These are phyloP conservation scores for Xenentodon cancila DNA, from an alignment of 2,797 vertebrate species.

Conservation along the genomic window DNA sequence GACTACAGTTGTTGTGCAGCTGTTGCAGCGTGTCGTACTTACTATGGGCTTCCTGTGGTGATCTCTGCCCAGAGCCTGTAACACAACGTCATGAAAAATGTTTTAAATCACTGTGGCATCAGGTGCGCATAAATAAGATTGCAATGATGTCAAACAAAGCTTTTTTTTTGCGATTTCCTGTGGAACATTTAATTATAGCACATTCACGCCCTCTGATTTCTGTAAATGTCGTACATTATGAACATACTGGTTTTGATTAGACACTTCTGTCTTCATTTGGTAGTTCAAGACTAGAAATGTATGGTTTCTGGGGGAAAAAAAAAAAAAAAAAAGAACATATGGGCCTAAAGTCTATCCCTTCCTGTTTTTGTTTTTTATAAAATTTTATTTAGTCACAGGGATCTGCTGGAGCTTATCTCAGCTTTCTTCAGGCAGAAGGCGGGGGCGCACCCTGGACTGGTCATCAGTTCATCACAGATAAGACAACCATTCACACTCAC, in stretches of 20 bases:
- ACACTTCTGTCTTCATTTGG: not conserved
- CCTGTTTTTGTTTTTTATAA: too few relatives aligned
- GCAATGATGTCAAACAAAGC: not conserved
- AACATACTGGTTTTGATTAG: not conserved
- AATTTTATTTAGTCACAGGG: too few relatives aligned
- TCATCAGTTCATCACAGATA: too few relatives aligned
- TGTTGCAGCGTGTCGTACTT: conserved; percentile 45
- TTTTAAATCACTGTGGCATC: not conserved
- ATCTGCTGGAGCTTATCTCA: too few relatives aligned
- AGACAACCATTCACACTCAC: too few relatives aligned
- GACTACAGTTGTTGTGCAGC: too few relatives aligned
- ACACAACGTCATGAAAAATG: conserved; percentile 20
- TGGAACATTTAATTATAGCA: not conserved
- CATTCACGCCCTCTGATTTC: not conserved
- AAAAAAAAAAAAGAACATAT: not conserved
- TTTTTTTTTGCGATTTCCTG: not conserved
- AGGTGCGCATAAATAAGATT: not conserved
- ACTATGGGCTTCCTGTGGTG: conserved; percentile 81
- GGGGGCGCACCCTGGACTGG: too few relatives aligned
- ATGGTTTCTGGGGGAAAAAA: not conserved
- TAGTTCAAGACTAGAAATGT: too few relatives aligned
- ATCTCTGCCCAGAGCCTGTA: conserved; percentile 79
- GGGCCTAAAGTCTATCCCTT: too few relatives aligned
- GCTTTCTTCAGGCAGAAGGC: too few relatives aligned
- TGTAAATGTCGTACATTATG: not conserved